A percentile compares a stretch with the other conserved stretches of the same genome.
Conservation (phyloP, 2,797 vertebrate genomes). For the Podargus strigoides region DNA sequence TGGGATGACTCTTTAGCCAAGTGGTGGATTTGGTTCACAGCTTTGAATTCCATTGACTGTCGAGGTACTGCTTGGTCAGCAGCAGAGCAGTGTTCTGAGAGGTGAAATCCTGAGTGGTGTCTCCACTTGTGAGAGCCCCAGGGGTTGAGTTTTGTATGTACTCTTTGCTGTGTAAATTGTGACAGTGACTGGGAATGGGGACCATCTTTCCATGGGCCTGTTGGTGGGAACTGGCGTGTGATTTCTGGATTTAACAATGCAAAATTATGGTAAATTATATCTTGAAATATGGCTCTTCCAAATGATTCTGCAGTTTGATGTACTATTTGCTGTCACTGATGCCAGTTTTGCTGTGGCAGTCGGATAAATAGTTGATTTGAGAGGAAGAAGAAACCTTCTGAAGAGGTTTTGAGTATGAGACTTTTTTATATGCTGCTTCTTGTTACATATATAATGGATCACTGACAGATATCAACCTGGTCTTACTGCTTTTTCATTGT, state of each 20-base stretch:
- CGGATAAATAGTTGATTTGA: background rate
- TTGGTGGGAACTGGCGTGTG: background rate
- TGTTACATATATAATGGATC: background rate
- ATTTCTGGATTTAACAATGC: background rate
- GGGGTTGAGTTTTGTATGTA: background rate
- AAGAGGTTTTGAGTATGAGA: background rate
- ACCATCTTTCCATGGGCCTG: background rate
- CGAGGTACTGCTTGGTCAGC: background rate
- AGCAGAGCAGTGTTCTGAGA: background rate
- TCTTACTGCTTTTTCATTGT: background rate
- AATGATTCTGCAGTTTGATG: background rate
- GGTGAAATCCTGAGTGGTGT: background rate
- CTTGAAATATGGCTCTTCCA: background rate
- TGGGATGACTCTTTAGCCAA: background rate
- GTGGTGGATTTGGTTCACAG: background rate
- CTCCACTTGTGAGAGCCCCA: rapidly evolving
- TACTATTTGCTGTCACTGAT: background rate
- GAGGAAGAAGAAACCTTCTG: background rate
- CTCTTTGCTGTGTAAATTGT: background rate
- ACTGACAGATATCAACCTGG: background rate
- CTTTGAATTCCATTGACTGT: background rate
- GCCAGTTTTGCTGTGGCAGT: background rate
- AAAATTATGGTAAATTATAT: background rate
- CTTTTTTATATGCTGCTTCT: background rate
- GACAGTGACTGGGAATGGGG: background rate